Conservation (phyloP, 2,888 invertebrate genomes). For the Diadegma fenestrale region DNA sequence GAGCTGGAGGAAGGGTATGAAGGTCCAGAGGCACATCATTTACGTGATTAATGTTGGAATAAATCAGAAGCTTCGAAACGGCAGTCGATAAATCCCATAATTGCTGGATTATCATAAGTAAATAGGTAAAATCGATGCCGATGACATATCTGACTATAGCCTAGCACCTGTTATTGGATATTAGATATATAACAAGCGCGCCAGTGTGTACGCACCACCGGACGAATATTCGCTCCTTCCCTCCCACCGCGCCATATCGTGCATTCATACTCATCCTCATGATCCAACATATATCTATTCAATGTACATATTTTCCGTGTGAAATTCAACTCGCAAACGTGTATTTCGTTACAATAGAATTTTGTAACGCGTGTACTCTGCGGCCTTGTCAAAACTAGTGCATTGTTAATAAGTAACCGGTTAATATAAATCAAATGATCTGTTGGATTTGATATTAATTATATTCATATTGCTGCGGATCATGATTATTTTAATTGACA, state of each 20-base stretch:
- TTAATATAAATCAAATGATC: conserved; percentile 11
- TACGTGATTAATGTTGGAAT: conserved; percentile 85
- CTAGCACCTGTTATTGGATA: conserved; percentile 72
- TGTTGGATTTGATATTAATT: conserved; percentile 12
- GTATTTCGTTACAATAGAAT: conserved; percentile 25
- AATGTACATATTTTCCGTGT: conserved; percentile 13
- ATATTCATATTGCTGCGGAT: neutral
- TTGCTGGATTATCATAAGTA: conserved; percentile 84
- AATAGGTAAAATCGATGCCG: conserved; percentile 79
- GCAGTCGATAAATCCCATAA: conserved; percentile 84
- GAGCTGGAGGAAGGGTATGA: conserved; percentile 71
- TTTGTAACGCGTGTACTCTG: neutral
- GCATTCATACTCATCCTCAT: conserved; percentile 25
- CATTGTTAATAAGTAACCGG: neutral
- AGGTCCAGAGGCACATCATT: conserved; percentile 81
- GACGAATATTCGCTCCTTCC: conserved; percentile 46
- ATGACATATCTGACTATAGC: conserved; percentile 73
- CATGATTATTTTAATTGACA: conserved; percentile 7
- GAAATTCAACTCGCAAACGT: conserved; percentile 5
- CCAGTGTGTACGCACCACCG: conserved; percentile 23
- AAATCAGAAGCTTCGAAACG: conserved; percentile 83
- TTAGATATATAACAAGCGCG: conserved; percentile 60
- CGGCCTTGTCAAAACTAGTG: neutral
- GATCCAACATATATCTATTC: conserved; percentile 21
- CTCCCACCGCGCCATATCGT: conserved; percentile 11